Percentiles rank a stretch among this genome's conserved stretches.
Evolutionary conservation across 2,797 vertebrate genomes (phyloP).

Genomic region (Cryptoprocta ferox): DNA sequence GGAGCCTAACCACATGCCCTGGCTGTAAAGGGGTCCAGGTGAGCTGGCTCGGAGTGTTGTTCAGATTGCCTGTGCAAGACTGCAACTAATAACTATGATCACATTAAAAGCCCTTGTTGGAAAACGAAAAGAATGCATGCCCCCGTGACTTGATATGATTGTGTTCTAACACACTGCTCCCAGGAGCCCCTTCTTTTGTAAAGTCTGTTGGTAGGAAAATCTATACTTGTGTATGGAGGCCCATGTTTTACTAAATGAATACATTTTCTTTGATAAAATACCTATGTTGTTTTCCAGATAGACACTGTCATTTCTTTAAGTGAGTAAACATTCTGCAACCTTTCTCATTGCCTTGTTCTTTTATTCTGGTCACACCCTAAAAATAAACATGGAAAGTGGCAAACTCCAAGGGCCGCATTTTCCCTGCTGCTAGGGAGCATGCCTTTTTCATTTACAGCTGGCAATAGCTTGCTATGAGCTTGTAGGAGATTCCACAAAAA

Average conservation of each 20-base stretch:
- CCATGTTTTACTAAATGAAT: conserved; percentile 51
- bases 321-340: conserved; percentile 41
- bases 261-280: conserved; percentile 59
- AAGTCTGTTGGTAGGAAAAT: conserved; percentile 57
- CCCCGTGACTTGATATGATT: conserved; percentile 3
- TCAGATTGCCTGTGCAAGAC: not conserved
- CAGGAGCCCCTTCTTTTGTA: not conserved
- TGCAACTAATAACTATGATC: conserved; percentile 71
- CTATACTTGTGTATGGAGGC: conserved; percentile 50
- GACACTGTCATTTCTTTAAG: conserved; percentile 55
- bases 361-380: conserved; percentile 20
- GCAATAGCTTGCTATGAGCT: not conserved
- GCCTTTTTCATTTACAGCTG: conserved; percentile 2
- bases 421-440: not conserved
- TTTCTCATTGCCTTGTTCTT: not conserved
- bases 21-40: not conserved
- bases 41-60: not conserved
- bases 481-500: conserved; percentile 23
- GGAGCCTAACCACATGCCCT: not conserved
- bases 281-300: conserved; percentile 38
- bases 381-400: conserved; percentile 40
- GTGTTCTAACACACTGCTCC: not conserved
- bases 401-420: conserved; percentile 23
- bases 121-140: conserved; percentile 26
- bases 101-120: not conserved